Evolutionary conservation across 23 tunicate genomes (phyloP).

Genomic region (Corella eumyota): DNA sequence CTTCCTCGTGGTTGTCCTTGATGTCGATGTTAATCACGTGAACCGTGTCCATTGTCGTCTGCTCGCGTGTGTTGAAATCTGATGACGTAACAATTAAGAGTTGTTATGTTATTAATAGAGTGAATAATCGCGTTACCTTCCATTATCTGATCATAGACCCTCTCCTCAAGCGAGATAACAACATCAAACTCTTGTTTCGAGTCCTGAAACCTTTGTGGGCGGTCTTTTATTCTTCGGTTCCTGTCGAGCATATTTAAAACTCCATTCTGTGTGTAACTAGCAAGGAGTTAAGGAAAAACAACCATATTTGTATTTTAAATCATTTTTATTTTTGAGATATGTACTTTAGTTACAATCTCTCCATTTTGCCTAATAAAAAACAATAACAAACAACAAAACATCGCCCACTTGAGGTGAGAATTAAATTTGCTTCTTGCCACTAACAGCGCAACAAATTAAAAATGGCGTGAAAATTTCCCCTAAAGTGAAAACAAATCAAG

Average conservation of each 20-base stretch:
- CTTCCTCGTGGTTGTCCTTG: constrained; percentile 96
- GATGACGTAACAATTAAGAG: background rate
- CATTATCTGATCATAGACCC: constrained; percentile 93
- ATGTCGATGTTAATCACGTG: constrained; percentile 85
- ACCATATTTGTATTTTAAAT: background rate
- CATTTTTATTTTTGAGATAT: background rate
- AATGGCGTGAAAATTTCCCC: no score
- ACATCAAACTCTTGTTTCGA: constrained; percentile 47
- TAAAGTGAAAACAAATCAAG: no score
- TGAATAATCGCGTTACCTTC: no score
- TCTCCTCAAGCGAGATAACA: constrained; percentile 65
- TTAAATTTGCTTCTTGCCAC: no score
- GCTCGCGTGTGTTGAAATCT: constrained; percentile 71
- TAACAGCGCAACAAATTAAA: no score
- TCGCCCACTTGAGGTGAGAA: no score
- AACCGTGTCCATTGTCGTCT: constrained; percentile 34
- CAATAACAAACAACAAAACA: no score
- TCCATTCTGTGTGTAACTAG: constrained; percentile 86
- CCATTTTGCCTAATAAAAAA: no score
- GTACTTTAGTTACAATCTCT: no score
- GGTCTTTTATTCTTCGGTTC: constrained; percentile 74
- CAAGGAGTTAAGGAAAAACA: constrained; percentile 32
- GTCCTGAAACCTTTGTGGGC: constrained; percentile 79
- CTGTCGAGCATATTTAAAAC: constrained; percentile 91
- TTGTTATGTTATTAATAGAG: no score